A percentile compares a stretch with the other conserved stretches of the same genome.
These are phyloP conservation scores for Ochropacha duplaris DNA, from an alignment of 2,888 invertebrate species.

Conservation along the genomic window DNA sequence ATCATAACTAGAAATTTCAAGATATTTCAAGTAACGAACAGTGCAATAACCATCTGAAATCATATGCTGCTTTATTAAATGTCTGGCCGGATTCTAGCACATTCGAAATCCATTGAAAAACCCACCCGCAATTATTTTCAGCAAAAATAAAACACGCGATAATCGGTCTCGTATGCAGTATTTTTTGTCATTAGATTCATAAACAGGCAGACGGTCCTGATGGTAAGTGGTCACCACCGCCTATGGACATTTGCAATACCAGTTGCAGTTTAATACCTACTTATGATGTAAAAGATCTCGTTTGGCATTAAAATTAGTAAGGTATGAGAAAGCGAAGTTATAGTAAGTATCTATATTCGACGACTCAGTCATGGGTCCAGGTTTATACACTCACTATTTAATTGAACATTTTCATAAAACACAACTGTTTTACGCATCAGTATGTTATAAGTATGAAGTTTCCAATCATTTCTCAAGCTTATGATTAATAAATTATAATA, in stretches of 20 bases:
- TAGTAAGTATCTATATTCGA: conserved; percentile 17
- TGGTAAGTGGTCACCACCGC: too few species aligned
- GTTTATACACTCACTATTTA: background rate
- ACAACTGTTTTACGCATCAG: background rate
- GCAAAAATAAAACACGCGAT: too few species aligned
- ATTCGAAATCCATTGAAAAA: too few species aligned
- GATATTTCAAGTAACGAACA: conserved; percentile 4
- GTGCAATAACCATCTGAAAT: background rate
- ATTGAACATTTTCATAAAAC: background rate
- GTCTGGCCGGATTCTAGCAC: too few species aligned
- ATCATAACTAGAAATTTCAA: conserved; percentile 4
- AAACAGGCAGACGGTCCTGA: too few species aligned
- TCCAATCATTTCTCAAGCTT: background rate
- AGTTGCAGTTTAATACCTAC: background rate
- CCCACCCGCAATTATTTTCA: too few species aligned
- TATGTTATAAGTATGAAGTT: background rate
- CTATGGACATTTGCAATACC: too few species aligned
- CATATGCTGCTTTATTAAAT: background rate
- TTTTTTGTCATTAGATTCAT: too few species aligned
- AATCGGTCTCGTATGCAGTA: too few species aligned
- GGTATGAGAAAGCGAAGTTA: conserved; percentile 34
- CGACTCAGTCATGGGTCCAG: background rate
- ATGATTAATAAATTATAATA: conserved; percentile 13
- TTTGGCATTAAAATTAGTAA: conserved; percentile 57
- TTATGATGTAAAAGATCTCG: conserved; percentile 41